Conservation (phyloP, 2,113 vertebrate genomes). For the Natator depressus region DNA sequence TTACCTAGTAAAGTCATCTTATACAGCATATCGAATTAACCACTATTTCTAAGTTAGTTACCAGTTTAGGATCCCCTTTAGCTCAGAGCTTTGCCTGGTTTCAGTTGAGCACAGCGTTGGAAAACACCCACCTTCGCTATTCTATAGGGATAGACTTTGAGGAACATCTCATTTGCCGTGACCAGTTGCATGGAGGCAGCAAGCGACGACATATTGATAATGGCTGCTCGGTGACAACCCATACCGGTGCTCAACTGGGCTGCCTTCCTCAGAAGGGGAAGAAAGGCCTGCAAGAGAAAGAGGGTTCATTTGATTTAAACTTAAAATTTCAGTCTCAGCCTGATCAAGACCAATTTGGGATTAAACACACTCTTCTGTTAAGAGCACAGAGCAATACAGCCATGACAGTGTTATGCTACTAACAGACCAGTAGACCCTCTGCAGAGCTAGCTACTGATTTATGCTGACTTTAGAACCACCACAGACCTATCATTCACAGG, state of each 20-base stretch:
- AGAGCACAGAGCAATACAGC: background rate
- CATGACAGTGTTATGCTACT: background rate
- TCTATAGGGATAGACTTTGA: conserved; percentile 57
- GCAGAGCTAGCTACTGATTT: background rate
- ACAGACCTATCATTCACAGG: background rate
- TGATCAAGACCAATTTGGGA: rapidly evolving
- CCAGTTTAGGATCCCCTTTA: background rate
- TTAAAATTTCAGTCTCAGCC: background rate
- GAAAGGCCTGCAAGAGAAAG: conserved; percentile 66
- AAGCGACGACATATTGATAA: conserved; percentile 79
- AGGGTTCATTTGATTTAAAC: background rate
- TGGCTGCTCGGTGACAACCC: conserved; percentile 80
- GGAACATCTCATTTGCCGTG: conserved; percentile 63
- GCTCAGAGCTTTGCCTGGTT: background rate
- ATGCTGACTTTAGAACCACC: background rate
- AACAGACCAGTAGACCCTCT: background rate
- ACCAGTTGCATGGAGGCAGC: conserved; percentile 81
- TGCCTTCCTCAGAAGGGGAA: conserved; percentile 79
- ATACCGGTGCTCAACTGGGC: conserved; percentile 70
- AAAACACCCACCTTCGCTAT: conserved; percentile 71
- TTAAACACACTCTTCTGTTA: background rate
- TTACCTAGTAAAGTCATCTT: background rate
- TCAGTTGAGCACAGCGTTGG: background rate
- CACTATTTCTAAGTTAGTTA: background rate
- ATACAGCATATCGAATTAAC: background rate